These are phyloP conservation scores for Epistrophe eligans DNA, from an alignment of 2,888 invertebrate species.

Conservation along the genomic window DNA sequence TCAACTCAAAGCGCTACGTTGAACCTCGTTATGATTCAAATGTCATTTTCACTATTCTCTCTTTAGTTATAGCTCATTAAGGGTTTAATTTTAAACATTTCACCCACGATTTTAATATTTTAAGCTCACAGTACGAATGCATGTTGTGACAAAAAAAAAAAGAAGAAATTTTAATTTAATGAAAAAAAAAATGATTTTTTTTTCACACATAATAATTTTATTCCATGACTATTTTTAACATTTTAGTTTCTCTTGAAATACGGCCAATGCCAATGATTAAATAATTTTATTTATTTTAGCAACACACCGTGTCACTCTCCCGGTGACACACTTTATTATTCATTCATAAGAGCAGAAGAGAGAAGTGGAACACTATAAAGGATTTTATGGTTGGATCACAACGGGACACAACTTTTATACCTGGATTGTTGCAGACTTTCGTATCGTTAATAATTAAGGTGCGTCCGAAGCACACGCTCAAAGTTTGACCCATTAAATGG, in stretches of 20 bases:
- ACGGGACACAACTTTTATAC: conserved; percentile 62
- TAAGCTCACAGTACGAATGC: conserved; percentile 15
- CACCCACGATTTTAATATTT: conserved; percentile 20
- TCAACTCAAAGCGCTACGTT: too few species aligned
- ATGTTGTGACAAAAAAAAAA: not conserved
- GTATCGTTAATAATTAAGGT: conserved; percentile 80
- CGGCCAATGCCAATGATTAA: conserved; percentile 62
- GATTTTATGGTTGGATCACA: conserved; percentile 9
- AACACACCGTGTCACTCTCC: conserved; percentile 32
- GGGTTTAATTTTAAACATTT: not conserved
- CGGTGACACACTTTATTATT: conserved; percentile 19
- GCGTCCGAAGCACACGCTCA: conserved; percentile 80
- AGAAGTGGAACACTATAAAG: not conserved
- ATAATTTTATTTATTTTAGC: conserved; percentile 31
- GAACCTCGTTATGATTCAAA: too few species aligned
- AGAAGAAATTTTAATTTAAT: not conserved
- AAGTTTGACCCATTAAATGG: conserved; percentile 79
- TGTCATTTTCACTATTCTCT: too few species aligned
- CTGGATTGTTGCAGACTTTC: conserved; percentile 81
- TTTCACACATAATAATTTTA: conserved; percentile 43
- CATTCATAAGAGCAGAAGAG: not conserved
- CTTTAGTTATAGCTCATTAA: not conserved
- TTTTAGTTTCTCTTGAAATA: conserved; percentile 32
- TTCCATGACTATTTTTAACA: conserved; percentile 64
- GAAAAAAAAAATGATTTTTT: not conserved